Percentiles rank a stretch among this genome's conserved stretches.
These are phyloP conservation scores for Gryllus longicercus DNA, from an alignment of 2,888 invertebrate species.

Conservation along the genomic window DNA sequence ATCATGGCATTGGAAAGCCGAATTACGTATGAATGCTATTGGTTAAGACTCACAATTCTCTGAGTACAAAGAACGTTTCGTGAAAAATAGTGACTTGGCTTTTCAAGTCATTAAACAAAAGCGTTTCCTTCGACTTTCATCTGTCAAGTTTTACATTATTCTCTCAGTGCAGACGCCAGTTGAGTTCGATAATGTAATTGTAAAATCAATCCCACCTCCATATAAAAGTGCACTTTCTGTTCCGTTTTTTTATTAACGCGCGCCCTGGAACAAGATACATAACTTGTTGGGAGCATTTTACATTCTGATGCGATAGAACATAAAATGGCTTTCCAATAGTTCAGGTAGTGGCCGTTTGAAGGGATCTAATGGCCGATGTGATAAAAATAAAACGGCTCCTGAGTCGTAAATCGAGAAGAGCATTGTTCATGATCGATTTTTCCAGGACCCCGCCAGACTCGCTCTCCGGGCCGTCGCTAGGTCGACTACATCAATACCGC, in stretches of 20 bases:
- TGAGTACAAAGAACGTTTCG: too few species aligned
- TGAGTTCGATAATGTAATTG: neutral
- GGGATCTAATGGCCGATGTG: constrained; percentile 1
- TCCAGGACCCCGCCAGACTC: neutral
- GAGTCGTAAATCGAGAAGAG: neutral
- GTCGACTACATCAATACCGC: neutral
- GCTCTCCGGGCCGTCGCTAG: neutral
- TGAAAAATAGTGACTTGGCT: too few species aligned
- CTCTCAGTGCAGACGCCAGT: too few species aligned
- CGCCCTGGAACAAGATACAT: neutral
- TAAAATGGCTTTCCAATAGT: constrained; percentile 17
- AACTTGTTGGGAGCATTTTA: constrained; percentile 1
- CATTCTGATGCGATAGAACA: constrained; percentile 17
- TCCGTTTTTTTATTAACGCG: neutral
- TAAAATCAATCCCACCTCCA: neutral
- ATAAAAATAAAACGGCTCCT: constrained; percentile 3
- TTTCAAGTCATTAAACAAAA: neutral
- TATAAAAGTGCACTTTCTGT: neutral
- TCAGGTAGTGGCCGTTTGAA: constrained; percentile 17
- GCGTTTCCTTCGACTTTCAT: neutral
- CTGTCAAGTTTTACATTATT: neutral
- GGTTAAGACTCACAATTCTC: too few species aligned
- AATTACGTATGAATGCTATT: too few species aligned
- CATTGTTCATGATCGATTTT: constrained; percentile 11
- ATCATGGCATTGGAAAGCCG: too few species aligned